Base-by-base conservation (phyloP, 2,113 vertebrate genomes). In the Leptosomus discolor region DNA sequence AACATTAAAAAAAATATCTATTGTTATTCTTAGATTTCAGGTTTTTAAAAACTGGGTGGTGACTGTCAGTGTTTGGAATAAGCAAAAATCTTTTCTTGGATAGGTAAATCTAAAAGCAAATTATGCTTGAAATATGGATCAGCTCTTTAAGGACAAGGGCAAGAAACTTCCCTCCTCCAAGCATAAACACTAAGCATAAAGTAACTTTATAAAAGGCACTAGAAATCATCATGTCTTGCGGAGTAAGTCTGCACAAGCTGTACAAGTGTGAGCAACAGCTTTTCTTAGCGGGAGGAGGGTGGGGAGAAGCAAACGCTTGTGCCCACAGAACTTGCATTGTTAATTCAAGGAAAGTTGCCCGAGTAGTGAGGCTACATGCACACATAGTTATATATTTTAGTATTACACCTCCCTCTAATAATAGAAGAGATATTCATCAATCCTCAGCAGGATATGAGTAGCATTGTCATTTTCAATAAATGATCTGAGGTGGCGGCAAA, bases 141-240 rank as follows among this genome's bases (percentile, higher is more conserved):
- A 67, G 29, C 13, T 61, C 30, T 78, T 73, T 30, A 69, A 60
- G 20, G 61, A 34, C 23, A 78, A 50, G 6, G 36, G 46, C 36
- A 64, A 30, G 14, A 77, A 58, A 15, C 43, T 74, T 80, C 34
- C 10, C 50, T 48, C 34, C 29, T 71, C 29, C 10, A 15, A 56
- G 5, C 24, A 56, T 36, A 45, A 87, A 43, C 5, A 27, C 17
- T 9, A 68, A 65, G 50, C 24, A 50, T 13, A 54, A 60, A 48
- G 22, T 34, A 57, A 57, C 54, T 68, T 51, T 21, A 73, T 53
- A 50, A 17, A 56, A 53, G 32, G 39, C 26, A 39, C 20, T 60
- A 23, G 56, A 67, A 27, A n/a, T 4, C 2, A 3, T n/a, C 11
- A 22, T 22, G 12, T 65, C 26, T 34, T 27, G 8, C 1, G 1